Evolutionary conservation across 2,797 vertebrate species (phyloP), one percentile per base, ranked within the genome.

Genomic region (Amniataba percoides): DNA sequence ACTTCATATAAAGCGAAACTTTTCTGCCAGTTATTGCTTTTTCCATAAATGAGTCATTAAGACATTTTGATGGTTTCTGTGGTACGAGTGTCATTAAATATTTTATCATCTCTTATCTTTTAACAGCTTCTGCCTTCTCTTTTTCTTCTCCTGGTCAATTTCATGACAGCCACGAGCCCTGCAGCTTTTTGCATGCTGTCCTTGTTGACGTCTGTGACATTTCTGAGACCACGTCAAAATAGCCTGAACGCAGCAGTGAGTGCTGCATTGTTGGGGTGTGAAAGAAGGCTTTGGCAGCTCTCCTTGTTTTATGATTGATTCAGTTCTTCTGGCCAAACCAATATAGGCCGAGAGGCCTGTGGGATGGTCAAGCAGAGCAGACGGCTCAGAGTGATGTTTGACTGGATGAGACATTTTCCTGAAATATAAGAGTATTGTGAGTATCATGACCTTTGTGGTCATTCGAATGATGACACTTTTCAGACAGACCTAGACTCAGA

Each of bases 301-400:
- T 81, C 63, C 71, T 81, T 51, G 53, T 84, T 82, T 73, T 40
- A 34, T 93, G 92, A 94, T 93, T 92, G 93, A 93, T 92, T 91
- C 36, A 66, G 77, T 64, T 89, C 92, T 78, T 74, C 71, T 66
- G 88, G 93, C 81, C 78, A 85, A 90, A 88, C 89, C 71, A 69
- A 92, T 92, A 90, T 88, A 91, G 87, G 83, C 87, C 48, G 45
- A 76, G 70, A 70, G 77, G 85, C 93, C 91, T 57, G 52, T 77
- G 88, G 91, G 89, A 81, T 71, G 93, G 91, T 90, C 88, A 87
- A 75, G 82, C 70, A 43, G 74, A 80, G 78, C 76, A 55, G 78
- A 60, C 69, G 1, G 70, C 74, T 86, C 82, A 74, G 39, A 79
- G 82, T 90, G 88, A 92, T 73, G 84, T 86, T 74, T 90, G 81